Evolutionary conservation across 2,113 vertebrate species (phyloP).

Genomic region (Eidolon helvum): DNA sequence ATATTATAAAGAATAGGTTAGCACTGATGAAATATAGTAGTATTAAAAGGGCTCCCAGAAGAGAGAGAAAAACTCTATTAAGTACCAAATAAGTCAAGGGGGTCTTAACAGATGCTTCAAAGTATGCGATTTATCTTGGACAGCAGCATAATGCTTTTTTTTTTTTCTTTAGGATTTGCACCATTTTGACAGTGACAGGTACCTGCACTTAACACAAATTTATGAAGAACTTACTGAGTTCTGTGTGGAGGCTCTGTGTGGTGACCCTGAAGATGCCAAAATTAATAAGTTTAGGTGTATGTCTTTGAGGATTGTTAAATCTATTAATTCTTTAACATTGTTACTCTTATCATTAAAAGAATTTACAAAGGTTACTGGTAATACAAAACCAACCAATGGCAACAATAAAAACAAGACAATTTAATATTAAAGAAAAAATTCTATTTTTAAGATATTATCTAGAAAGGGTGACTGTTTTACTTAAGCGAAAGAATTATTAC

Average conservation of each 20-base stretch:
- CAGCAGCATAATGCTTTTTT: not conserved
- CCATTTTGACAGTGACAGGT: not conserved
- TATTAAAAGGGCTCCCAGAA: not conserved
- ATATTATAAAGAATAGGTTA: not conserved
- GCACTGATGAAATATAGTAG: no score
- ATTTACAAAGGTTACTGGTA: not conserved
- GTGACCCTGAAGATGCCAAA: not conserved
- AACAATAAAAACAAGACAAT: not conserved
- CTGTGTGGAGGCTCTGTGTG: not conserved
- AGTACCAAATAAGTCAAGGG: not conserved
- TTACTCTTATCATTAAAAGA: not conserved
- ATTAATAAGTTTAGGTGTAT: not conserved
- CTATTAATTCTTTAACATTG: not conserved
- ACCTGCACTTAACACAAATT: not conserved
- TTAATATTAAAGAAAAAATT: not conserved
- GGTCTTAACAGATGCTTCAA: not conserved
- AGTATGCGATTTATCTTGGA: not conserved
- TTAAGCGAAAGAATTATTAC: not conserved
- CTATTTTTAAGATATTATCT: not conserved
- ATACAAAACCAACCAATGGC: not conserved
- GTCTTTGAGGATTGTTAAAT: not conserved
- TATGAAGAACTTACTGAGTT: not conserved
- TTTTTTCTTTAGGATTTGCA: not conserved
- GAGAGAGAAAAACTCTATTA: not conserved
- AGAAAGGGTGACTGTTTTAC: not conserved